These are phyloP conservation scores for Galendromus occidentalis DNA, from an alignment of 1,140 invertebrate species.

Conservation along the genomic window DNA sequence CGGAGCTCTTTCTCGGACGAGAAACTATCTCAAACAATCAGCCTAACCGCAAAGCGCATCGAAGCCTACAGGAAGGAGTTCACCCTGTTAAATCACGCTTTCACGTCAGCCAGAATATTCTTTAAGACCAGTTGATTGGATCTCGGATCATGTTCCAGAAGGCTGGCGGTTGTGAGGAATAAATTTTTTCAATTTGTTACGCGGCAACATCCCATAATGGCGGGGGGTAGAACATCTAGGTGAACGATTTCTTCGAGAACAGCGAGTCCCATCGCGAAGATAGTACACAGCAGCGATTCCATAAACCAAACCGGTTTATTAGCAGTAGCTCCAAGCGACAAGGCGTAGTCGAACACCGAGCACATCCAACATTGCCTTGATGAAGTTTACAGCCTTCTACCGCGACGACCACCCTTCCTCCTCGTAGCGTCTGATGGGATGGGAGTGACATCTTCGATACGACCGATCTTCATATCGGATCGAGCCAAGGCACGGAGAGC, in stretches of 20 bases:
- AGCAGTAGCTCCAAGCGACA: no score
- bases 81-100: conserved; percentile 66
- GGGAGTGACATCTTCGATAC: conserved; percentile 95
- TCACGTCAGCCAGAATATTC: conserved; percentile 82
- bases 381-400: conserved; percentile 72
- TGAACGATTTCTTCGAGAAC: no score
- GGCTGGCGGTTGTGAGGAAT: no score
- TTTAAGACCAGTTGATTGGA: conserved; percentile 32
- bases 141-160: no score
- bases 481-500: conserved; percentile 90
- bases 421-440: conserved; percentile 96
- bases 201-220: no score
- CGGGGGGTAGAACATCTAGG: no score
- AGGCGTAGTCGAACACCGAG: no score
- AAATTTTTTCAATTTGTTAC: no score
- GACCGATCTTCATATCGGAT: conserved; percentile 96
- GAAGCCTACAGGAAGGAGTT: conserved; percentile 66
- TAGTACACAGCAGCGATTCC: no score
- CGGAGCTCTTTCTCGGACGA: conserved; percentile 35
- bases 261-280: no score
- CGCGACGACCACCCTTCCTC: conserved; percentile 92
- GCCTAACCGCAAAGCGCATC: conserved; percentile 69
- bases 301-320: no score
- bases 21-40: conserved; percentile 76
- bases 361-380: neutral